These are phyloP conservation scores for Pandemis corylana DNA, from an alignment of 2,888 invertebrate genomes.

Conservation along the genomic window DNA sequence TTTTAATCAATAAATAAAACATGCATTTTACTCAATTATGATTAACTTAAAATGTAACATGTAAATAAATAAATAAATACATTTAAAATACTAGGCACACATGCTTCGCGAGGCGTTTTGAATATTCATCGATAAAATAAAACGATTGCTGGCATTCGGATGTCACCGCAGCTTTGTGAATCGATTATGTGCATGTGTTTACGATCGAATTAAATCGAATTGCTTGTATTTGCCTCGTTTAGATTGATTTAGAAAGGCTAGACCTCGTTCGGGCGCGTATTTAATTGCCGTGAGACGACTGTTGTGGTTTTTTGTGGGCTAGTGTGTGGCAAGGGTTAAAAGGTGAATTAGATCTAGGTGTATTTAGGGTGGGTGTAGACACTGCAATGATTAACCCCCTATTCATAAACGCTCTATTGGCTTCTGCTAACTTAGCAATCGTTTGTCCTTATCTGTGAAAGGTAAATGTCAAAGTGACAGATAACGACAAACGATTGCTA, in stretches of 20 bases:
- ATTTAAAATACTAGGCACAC: conserved; percentile 24
- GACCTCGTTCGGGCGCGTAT: conserved; percentile 32
- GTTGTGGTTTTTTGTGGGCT: conserved; percentile 19
- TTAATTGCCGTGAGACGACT: conserved; percentile 30
- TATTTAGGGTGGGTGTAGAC: too few relatives aligned
- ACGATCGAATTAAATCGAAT: conserved; percentile 79
- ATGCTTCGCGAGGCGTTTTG: conserved; percentile 44
- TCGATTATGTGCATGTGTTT: conserved; percentile 75
- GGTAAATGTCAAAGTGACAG: too few relatives aligned
- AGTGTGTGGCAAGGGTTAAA: neutral
- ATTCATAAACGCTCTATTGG: too few relatives aligned
- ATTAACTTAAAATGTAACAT: neutral
- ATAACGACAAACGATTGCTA: too few relatives aligned
- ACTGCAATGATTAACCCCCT: too few relatives aligned
- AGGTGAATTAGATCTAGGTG: neutral
- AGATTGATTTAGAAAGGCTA: conserved; percentile 42
- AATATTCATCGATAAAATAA: conserved; percentile 55
- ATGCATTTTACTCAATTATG: too few relatives aligned
- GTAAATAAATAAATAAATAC: conserved; percentile 43
- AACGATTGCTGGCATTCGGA: conserved; percentile 49
- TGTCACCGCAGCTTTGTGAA: conserved; percentile 60
- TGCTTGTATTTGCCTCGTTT: conserved; percentile 58
- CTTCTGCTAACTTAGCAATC: too few relatives aligned
- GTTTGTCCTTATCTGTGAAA: too few relatives aligned
- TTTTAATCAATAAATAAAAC: too few relatives aligned